A percentile compares a stretch with the other conserved stretches of the same genome.
phyloP scores from a whole-genome alignment of 2,888 invertebrate genomes.

The Pyrrhosoma nymphula region DNA sequence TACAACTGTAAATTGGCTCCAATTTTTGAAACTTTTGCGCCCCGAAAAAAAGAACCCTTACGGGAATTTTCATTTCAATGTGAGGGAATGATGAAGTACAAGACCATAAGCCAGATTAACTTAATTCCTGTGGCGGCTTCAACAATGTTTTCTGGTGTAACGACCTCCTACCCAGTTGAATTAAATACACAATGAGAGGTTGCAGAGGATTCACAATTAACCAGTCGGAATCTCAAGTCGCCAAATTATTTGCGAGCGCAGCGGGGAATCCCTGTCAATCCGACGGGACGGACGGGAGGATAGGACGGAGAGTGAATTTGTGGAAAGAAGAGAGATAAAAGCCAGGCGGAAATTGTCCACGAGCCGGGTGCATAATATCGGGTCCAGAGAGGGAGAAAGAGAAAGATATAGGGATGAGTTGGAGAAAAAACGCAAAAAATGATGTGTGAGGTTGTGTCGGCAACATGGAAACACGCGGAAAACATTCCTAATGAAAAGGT shows the following conservation, averaged over 20 bases:
- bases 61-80: too few species aligned
- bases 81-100: too few species aligned
- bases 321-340: not conserved
- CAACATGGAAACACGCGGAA: not conserved
- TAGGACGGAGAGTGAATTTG: not conserved
- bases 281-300: not conserved
- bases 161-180: too few species aligned
- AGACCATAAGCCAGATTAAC: too few species aligned
- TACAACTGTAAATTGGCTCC: too few species aligned
- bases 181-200: too few species aligned
- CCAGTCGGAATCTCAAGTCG: not conserved
- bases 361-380: not conserved
- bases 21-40: too few species aligned
- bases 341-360: not conserved
- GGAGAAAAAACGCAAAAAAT: not conserved
- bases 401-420: not conserved
- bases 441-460: not conserved
- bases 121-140: too few species aligned
- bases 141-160: too few species aligned
- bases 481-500: not conserved
- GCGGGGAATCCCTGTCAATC: not conserved
- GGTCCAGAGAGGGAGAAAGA: not conserved
- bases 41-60: too few species aligned
- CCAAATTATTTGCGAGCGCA: not conserved
- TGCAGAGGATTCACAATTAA: not conserved